Base-by-base conservation (phyloP, 2,113 vertebrate species). In the Suricata suricatta region DNA sequence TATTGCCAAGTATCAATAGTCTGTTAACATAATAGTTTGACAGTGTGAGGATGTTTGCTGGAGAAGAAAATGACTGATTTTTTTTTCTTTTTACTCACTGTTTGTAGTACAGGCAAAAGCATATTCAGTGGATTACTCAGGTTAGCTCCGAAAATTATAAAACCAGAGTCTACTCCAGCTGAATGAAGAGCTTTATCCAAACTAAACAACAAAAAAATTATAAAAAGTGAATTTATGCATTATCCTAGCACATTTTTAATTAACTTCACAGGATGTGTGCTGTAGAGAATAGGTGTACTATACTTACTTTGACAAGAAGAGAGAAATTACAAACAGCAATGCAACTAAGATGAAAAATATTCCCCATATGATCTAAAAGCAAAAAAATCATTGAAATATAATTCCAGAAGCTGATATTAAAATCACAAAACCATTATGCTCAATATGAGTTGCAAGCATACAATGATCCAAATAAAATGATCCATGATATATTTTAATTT, bases 231-330 rank as follows among this genome's bases (percentile, higher is more conserved):
- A 84, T 86, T 87, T 85, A 93, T n/a, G 76, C 17, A 68, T 79
- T 79, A 82, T 31, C 72, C 5, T 19, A 93, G 35, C 44, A 92
- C 4, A 94, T 82, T 90, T 97, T 89, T 21, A 90, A 16, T 86
- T 85, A 66, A 72, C 54, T 87, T 86, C 13, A 92, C 0, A 31
- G 47, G 64, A 57, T 77, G 95, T 85, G 8, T 64, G 5, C 16
- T 90, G 94, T 88, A 95, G 82, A 69, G 95, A 97, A 57, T 64
- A 77, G 93, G 82, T 93, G 27, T 92, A 94, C 41, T 85, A 12
- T 95, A 99, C 99, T 99, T 99, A 99, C 99, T 99, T 99, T 96
- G 99, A 99, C 98, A 99, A 99, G 97, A 99, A 99, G 68, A 99
- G 99, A 93, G 99, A 99, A 79, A 99, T 97, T 23, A 98, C 99